Evolutionary conservation across 2,888 invertebrate genomes (phyloP), one percentile per base, ranked within the genome.

Genomic region (Tenodera sinensis): DNA sequence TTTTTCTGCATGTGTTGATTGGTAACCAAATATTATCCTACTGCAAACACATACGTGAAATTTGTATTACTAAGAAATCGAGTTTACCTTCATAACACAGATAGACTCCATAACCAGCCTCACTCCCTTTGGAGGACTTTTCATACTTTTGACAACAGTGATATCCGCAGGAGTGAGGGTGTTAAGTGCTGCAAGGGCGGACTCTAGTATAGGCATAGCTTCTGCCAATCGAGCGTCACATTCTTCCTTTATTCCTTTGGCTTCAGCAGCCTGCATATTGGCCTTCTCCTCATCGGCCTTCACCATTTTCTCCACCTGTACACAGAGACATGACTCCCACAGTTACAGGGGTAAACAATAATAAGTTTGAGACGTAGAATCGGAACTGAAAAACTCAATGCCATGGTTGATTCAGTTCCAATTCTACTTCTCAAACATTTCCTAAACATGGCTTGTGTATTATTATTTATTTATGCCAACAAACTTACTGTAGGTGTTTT

Each of bases 131-230:
- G 99, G 99, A 0, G 99, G 99, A 94, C 97, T 98, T 94, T 98
- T 98, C 99, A 99, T 99, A 0, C 98, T 97, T 93, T 98, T 98
- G 83, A 99, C 97, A 90, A 98, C 96, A 4, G 98, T 97, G 91
- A 99, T 98, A 92, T 98, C 99, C 89, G 96, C 95, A 4, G 97
- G 96, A 30, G 98, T 98, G 42, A 99, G 94, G 0, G 98, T 98
- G 92, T 98, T 97, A 3, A 99, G 94, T 0, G 99, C 98, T 1
- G 96, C 95, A 89, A 98, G 93, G 0, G 99, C 98, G 1, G 96
- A 94, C 92, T 98, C 97, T 88, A 99, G 94, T 89, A 98, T 97
- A 0, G 99, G 99, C 94, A 98, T 96, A 0, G 98, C 99, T 93
- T 98, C 98, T 0, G 97, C 97, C 90, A 99, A 93, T 92, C 98